phyloP scores from a whole-genome alignment of 1,140 invertebrate genomes.

The Drosophila miranda region DNA sequence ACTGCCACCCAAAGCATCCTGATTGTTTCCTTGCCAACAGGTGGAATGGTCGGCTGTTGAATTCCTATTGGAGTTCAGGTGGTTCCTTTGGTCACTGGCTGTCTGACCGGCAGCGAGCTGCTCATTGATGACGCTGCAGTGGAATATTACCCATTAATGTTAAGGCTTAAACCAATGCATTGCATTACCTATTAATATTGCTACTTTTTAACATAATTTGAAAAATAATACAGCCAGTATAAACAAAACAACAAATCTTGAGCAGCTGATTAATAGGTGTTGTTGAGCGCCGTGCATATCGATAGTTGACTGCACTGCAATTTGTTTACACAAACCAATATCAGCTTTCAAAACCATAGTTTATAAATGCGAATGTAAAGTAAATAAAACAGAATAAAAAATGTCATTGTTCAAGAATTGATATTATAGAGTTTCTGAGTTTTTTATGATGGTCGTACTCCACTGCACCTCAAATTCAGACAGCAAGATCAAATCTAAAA shows the following conservation, averaged over 20 bases:
- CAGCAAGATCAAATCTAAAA: too few relatives aligned
- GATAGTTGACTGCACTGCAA: too few relatives aligned
- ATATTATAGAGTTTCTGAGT: too few relatives aligned
- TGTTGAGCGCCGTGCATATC: background rate
- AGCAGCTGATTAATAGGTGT: conserved; percentile 39
- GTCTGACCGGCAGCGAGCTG: conserved; percentile 14
- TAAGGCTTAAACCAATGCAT: background rate
- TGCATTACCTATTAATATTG: conserved; percentile 68
- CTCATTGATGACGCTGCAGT: conserved; percentile 54
- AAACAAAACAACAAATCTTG: conserved; percentile 25
- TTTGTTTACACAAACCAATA: too few relatives aligned
- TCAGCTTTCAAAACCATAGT: too few relatives aligned
- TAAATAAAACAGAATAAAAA: background rate
- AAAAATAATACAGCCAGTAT: background rate
- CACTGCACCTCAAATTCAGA: too few relatives aligned
- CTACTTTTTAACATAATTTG: conserved; percentile 72
- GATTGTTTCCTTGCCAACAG: conserved; percentile 12
- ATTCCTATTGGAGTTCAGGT: conserved; percentile 2
- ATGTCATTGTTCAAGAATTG: too few relatives aligned
- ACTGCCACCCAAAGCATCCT: conserved; percentile 30
- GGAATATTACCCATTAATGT: background rate
- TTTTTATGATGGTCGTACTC: too few relatives aligned
- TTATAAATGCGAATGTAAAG: background rate
- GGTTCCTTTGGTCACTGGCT: background rate
- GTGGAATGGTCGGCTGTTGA: background rate